These are phyloP conservation scores for Alsophila aescularia DNA, from an alignment of 2,888 invertebrate genomes.

Conservation along the genomic window DNA sequence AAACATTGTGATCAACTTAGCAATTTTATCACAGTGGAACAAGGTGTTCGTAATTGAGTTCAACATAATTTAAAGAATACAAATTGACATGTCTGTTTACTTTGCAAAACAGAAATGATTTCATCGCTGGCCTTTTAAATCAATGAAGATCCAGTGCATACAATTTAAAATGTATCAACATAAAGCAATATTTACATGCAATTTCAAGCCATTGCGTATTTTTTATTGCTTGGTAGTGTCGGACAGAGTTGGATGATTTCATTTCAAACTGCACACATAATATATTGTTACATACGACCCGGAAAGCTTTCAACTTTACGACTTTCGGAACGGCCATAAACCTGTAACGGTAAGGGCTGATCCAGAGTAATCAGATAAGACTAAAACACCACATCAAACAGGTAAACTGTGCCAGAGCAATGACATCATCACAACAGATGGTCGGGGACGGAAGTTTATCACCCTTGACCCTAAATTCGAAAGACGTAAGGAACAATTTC, in stretches of 20 bases:
- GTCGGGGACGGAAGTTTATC: conserved; percentile 12
- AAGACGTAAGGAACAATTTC: conserved; percentile 25
- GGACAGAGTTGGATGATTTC: not conserved
- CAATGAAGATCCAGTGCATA: no score
- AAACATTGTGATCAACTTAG: no score
- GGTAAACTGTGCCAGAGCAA: conserved; percentile 54
- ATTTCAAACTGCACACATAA: not conserved
- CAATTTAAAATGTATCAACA: no score
- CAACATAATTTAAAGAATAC: no score
- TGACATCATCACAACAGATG: conserved; percentile 42
- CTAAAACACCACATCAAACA: conserved; percentile 47
- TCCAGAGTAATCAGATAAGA: conserved; percentile 50
- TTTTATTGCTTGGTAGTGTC: not conserved
- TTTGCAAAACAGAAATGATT: no score
- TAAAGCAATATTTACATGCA: no score
- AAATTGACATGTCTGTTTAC: no score
- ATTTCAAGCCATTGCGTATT: no score
- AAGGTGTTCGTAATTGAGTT: no score
- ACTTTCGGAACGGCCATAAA: conserved; percentile 30
- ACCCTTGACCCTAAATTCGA: conserved; percentile 21
- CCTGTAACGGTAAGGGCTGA: conserved; percentile 32
- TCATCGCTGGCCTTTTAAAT: no score
- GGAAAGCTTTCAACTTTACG: conserved; percentile 28
- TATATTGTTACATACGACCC: conserved; percentile 7
- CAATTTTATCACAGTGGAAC: no score